Evolutionary conservation across 2,888 invertebrate species (phyloP), one percentile per base, ranked within the genome.

Genomic region (Tyria jacobaeae): DNA sequence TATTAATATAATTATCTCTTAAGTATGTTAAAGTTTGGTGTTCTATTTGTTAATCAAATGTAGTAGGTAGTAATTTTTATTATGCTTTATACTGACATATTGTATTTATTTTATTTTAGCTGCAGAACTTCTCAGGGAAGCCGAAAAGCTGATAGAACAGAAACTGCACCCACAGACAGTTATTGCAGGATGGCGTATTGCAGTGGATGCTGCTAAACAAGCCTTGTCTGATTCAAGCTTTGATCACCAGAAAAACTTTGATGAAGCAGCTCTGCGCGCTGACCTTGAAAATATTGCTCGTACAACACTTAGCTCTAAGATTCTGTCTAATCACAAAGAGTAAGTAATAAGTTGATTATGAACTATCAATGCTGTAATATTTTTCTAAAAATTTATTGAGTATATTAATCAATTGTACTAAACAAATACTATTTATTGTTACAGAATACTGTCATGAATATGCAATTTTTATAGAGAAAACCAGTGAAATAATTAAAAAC

Each of bases 121-220:
- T 75, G 96, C 99, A 57, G 99, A 99, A 91, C 91, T 99, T 56
- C 94, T 99, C 24, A 96, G 97, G 80, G 99, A 99, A 94, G 99
- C 99, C 17, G 99, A 99, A 88, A 97, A 97, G 82, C 92, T 99
- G 56, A 95, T 99, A 62, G 97, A 97, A 59, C 97, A 98, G 90
- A 99, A 99, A 88, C 96, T 99, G 70, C 99, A 99, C 89, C 99
- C 99, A 2, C 99, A 99, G 94, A 99, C 98, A 0, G 99, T 99
- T 66, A 98, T 99, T 69, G 95, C 97, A 58, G 99, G 99, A 14
- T 99, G 99, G 98, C 95, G 99, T 67, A 96, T 96, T 78, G 98
- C 99, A 21, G 96, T 96, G 0, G 96, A 96, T 60, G 96, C 97
- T 47, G 99, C 99, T 0, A 95, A 97, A 58, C 95, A 96, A 72